phyloP scores from a whole-genome alignment of 2,113 vertebrate species.

The Tragulus kanchil region DNA sequence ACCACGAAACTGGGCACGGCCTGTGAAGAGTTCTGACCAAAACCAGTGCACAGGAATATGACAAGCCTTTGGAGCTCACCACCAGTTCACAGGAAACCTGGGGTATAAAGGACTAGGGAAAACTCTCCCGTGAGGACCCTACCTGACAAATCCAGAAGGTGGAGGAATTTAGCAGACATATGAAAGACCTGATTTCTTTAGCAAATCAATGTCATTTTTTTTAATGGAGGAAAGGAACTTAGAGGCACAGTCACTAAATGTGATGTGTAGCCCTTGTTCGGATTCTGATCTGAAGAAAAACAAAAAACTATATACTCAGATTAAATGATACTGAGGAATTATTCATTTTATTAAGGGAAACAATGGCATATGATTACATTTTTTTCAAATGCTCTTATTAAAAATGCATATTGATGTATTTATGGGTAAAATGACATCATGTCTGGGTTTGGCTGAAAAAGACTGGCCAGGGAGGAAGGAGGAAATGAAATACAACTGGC shows the following conservation, averaged over 20 bases:
- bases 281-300: not conserved
- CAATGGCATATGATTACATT: not conserved
- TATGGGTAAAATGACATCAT: not conserved
- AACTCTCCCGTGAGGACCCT: not conserved
- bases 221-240: not conserved
- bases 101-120: not conserved
- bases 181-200: not conserved
- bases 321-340: not conserved
- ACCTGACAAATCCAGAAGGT: not conserved
- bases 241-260: not conserved
- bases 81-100: not conserved
- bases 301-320: not conserved
- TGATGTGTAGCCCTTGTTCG: not conserved
- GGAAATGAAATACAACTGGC: not conserved
- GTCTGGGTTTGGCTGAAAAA: not conserved
- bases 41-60: not conserved
- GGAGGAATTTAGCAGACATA: not conserved
- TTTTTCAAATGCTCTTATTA: not conserved
- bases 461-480: not conserved
- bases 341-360: not conserved
- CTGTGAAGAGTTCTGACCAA: not conserved
- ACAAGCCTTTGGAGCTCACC: not conserved
- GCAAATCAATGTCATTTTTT: not conserved
- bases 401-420: not conserved
- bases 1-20: not conserved